These are phyloP conservation scores for Gymnopithys bicolor DNA, from an alignment of 2,797 vertebrate genomes.

Conservation along the genomic window DNA sequence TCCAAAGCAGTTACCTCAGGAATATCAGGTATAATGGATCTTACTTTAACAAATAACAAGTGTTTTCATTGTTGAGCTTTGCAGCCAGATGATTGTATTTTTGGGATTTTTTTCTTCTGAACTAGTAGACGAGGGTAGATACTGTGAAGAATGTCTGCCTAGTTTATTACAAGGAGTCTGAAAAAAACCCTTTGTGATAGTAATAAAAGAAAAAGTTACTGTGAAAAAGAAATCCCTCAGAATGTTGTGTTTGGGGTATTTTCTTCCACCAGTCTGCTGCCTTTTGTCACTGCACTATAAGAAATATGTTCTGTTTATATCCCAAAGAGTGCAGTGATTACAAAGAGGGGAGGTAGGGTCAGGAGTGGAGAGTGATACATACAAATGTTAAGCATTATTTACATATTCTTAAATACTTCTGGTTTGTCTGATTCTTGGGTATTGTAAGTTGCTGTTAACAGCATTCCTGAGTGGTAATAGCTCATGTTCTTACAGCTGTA, in stretches of 20 bases:
- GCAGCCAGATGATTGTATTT: neutral
- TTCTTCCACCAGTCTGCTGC: neutral
- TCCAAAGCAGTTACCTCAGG: conserved; percentile 79
- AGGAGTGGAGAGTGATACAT: neutral
- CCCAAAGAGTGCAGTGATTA: neutral
- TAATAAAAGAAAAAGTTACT: neutral
- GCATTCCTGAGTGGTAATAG: neutral
- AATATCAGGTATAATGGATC: conserved; percentile 83
- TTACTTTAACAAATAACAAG: neutral
- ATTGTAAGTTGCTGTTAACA: neutral
- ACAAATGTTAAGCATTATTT: neutral
- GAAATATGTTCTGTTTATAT: neutral
- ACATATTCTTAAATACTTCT: neutral
- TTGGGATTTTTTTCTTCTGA: neutral
- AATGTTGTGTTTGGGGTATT: neutral
- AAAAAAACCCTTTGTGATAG: neutral
- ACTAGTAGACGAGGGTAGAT: neutral
- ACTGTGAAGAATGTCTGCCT: neutral
- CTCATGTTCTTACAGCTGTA: neutral
- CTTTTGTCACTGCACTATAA: neutral
- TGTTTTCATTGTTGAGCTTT: neutral
- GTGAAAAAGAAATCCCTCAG: neutral
- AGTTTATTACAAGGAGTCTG: neutral
- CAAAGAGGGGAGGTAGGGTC: neutral
- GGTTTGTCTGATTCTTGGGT: neutral